Conservation (phyloP, 1,140 invertebrate species). For the Ephestia elutella region DNA sequence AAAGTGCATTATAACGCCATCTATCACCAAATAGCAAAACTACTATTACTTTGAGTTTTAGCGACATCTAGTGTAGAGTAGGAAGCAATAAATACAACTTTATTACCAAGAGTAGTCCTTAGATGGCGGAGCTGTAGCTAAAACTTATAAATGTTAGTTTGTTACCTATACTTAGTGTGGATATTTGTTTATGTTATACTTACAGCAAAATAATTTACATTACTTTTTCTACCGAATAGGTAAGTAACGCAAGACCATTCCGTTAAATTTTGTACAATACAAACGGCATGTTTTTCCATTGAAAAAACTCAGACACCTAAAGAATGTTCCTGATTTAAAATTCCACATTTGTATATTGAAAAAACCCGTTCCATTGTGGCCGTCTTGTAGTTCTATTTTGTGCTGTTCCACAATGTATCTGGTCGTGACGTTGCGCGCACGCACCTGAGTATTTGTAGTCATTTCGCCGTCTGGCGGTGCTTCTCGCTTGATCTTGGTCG, state of each 20-base stretch:
- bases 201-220: too few species aligned
- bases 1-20: constrained; percentile 11
- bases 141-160: too few species aligned
- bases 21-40: constrained; percentile 19
- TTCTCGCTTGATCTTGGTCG: constrained; percentile 48
- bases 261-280: too few species aligned
- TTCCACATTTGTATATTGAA: constrained; percentile 42
- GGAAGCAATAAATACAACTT: background rate
- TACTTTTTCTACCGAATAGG: too few species aligned
- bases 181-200: too few species aligned
- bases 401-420: constrained; percentile 56
- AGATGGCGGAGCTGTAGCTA: constrained; percentile 23
- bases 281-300: too few species aligned
- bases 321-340: constrained; percentile 32
- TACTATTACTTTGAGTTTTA: background rate
- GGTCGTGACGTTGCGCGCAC: constrained; percentile 24
- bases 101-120: constrained; percentile 10
- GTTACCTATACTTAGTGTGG: too few species aligned
- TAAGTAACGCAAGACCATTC: too few species aligned
- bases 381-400: constrained; percentile 67
- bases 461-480: constrained; percentile 53
- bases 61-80: background rate
- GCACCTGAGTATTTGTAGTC: constrained; percentile 67
- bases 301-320: constrained; percentile 29
- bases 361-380: constrained; percentile 53